Conservation (phyloP, 2,797 vertebrate species). For the Phoeniculus purpureus region DNA sequence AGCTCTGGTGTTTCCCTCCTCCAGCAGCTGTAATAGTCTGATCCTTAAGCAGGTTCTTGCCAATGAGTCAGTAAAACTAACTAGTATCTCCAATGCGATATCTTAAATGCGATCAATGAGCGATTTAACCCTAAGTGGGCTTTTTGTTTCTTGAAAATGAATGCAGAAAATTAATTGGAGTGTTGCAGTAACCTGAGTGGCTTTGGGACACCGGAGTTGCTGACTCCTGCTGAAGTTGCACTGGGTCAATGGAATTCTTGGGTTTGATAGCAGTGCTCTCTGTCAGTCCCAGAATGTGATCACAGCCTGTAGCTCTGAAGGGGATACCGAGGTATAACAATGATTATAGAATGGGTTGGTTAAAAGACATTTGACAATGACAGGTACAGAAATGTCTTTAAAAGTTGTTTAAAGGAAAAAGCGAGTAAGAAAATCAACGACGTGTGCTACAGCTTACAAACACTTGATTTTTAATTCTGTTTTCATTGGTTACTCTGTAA, state of each 20-base stretch:
- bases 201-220: accelerated
- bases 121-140: not conserved
- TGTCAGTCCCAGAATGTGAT: not conserved
- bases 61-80: not conserved
- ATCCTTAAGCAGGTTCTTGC: not conserved
- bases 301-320: not conserved
- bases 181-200: not conserved
- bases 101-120: not conserved
- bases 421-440: not conserved
- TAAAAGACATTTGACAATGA: not conserved
- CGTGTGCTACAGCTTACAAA: not conserved
- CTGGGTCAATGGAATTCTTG: not conserved
- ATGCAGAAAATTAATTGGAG: not conserved
- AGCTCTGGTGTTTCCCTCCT: accelerated
- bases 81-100: not conserved
- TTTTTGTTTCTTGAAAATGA: not conserved
- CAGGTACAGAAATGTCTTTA: not conserved
- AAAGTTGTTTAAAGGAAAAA: not conserved
- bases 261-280: not conserved
- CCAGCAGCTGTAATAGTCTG: not conserved
- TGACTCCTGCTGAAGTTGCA: not conserved
- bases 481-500: not conserved
- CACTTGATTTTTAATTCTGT: not conserved
- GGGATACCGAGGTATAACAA: not conserved
- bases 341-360: not conserved